Percentiles rank a stretch among this genome's conserved stretches.
Conservation (phyloP, 1,140 invertebrate species). For the Pygmarrhopalites habei region DNA sequence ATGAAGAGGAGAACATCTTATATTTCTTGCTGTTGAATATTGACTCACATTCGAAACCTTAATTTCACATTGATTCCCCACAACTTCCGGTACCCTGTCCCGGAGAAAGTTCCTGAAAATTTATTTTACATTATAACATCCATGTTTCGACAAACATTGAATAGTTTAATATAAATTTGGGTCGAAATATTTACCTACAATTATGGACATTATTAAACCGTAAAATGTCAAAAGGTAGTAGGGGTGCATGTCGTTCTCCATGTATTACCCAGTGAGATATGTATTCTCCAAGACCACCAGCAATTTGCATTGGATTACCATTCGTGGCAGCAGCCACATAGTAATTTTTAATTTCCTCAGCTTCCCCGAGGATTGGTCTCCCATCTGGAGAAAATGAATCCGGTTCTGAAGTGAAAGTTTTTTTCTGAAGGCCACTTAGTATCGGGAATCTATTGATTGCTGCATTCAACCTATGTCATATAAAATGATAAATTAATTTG, state of each 20-base stretch:
- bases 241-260: constrained; percentile 56
- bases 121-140: neutral
- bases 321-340: constrained; percentile 77
- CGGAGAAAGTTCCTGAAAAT: neutral
- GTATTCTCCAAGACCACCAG: constrained; percentile 67
- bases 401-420: no score
- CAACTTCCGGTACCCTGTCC: neutral
- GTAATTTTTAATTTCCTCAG: constrained; percentile 89
- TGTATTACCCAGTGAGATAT: constrained; percentile 40
- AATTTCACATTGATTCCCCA: neutral
- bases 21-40: constrained; percentile 60
- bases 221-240: constrained; percentile 52
- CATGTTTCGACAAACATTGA: neutral
- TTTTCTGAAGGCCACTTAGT: constrained; percentile 18
- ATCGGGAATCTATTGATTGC: constrained; percentile 14
- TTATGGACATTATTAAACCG: neutral
- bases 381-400: constrained; percentile 55
- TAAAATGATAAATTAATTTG: constrained; percentile 3
- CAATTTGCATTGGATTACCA: constrained; percentile 57
- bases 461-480: constrained; percentile 35
- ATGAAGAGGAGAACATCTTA: constrained; percentile 70
- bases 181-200: neutral
- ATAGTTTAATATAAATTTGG: neutral
- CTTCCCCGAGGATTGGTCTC: constrained; percentile 85
- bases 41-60: constrained; percentile 31